Conservation (phyloP, 2,888 invertebrate species). For the Sinelater perroti region DNA sequence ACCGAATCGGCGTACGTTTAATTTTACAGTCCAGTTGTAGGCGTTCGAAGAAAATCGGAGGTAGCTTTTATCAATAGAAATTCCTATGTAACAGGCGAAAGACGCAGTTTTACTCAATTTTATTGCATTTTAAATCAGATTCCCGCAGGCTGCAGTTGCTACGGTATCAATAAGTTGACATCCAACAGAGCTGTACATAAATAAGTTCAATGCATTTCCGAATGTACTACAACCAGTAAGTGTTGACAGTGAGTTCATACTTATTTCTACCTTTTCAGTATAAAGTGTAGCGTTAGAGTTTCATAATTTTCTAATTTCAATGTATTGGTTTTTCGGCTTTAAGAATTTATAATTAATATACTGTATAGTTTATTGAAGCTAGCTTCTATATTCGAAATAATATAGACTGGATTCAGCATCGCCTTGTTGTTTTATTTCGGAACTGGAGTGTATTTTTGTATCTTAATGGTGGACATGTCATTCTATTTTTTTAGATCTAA, state of each 20-base stretch:
- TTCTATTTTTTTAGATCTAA: no score
- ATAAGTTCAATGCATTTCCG: slow-evolving; percentile 28
- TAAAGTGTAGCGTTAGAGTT: slow-evolving; percentile 37
- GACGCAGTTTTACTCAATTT: no score
- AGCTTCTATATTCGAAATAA: slow-evolving; percentile 25
- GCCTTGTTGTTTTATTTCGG: slow-evolving; percentile 8
- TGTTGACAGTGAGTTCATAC: slow-evolving; percentile 29
- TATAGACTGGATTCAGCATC: slow-evolving; percentile 31
- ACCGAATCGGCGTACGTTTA: background rate
- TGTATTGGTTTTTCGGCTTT: slow-evolving; percentile 40
- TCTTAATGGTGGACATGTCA: no score
- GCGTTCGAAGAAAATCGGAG: background rate
- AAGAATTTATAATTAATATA: slow-evolving; percentile 33
- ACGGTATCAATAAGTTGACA: slow-evolving; percentile 8
- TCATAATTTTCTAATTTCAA: slow-evolving; percentile 30
- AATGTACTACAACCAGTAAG: slow-evolving; percentile 20
- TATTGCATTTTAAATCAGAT: no score
- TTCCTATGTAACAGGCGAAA: no score
- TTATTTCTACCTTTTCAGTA: slow-evolving; percentile 42
- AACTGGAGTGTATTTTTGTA: no score
- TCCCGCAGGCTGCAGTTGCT: slow-evolving; percentile 20
- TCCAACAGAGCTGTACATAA: slow-evolving; percentile 20
- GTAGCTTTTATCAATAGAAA: slow-evolving; percentile 15
- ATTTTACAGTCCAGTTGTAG: background rate
- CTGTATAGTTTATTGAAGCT: slow-evolving; percentile 21